Conservation (phyloP, 2,797 vertebrate genomes). For the Bovichtus diacanthus region DNA sequence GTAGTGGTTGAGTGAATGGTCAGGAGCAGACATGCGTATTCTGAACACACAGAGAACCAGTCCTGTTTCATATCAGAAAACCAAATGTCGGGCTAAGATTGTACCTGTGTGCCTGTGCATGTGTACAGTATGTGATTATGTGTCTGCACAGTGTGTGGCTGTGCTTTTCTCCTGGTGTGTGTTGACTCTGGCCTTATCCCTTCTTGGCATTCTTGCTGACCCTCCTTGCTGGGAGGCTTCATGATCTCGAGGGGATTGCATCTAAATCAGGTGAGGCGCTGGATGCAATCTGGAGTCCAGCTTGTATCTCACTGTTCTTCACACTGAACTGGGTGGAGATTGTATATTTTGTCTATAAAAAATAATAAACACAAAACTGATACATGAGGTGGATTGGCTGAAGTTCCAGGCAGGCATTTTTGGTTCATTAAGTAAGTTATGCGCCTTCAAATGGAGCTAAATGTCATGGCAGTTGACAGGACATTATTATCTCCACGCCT, state of each 20-base stretch:
- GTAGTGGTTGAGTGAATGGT: no score
- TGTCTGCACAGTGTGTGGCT: conserved; percentile 5
- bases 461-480: conserved; percentile 49
- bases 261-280: conserved; percentile 60
- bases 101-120: conserved; percentile 31
- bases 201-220: conserved; percentile 29
- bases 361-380: conserved; percentile 70
- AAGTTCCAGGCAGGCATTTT: conserved; percentile 49
- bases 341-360: conserved; percentile 60
- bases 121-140: conserved; percentile 14
- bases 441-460: conserved; percentile 50
- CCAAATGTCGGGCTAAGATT: conserved; percentile 5
- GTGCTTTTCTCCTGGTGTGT: conserved; percentile 28
- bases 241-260: conserved; percentile 57
- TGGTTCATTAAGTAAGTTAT: conserved; percentile 51
- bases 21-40: not conserved
- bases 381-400: conserved; percentile 41
- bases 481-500: conserved; percentile 49
- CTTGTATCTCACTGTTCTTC: conserved; percentile 15
- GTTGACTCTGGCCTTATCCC: conserved; percentile 18
- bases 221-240: conserved; percentile 41
- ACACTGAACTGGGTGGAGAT: conserved; percentile 35
- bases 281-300: conserved; percentile 48
- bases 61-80: not conserved
- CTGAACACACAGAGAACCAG: not conserved